Percentiles rank a stretch among this genome's conserved stretches.
Conservation (phyloP, 2,888 invertebrate species). For the Pterostichus niger region DNA sequence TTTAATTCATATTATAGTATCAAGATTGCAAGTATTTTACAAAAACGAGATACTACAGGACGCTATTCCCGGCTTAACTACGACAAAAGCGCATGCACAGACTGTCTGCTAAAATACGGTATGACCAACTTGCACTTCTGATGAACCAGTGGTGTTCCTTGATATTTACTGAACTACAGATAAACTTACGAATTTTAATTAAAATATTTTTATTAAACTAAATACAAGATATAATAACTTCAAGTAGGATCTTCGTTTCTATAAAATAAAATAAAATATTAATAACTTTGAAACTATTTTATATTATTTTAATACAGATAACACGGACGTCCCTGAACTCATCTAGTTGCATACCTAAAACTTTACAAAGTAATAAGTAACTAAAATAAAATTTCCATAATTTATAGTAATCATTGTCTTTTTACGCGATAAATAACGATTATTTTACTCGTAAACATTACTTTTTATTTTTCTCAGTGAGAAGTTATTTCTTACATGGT, state of each 20-base stretch:
- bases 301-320: no score
- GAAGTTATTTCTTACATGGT: no score
- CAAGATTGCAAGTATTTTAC: constrained; percentile 29
- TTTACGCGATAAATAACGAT: no score
- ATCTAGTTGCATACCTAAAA: background rate
- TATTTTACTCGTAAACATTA: no score
- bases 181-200: no score
- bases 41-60: constrained; percentile 63
- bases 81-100: constrained; percentile 56
- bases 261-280: background rate
- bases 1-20: constrained; percentile 59
- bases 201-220: no score
- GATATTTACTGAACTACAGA: background rate
- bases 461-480: no score
- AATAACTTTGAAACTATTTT: no score
- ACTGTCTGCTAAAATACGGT: background rate
- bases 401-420: no score
- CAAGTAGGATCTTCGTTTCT: no score
- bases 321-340: background rate
- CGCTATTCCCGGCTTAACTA: constrained; percentile 66
- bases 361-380: background rate
- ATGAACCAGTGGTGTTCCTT: background rate
- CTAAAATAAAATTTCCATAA: background rate
- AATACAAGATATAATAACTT: no score
- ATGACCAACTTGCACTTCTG: background rate